Percentiles rank a stretch among this genome's conserved stretches.
Evolutionary conservation across 37 sponge, comb jelly and placozoan species (phyloP).

Genomic region (Amphimedon queenslandica): DNA sequence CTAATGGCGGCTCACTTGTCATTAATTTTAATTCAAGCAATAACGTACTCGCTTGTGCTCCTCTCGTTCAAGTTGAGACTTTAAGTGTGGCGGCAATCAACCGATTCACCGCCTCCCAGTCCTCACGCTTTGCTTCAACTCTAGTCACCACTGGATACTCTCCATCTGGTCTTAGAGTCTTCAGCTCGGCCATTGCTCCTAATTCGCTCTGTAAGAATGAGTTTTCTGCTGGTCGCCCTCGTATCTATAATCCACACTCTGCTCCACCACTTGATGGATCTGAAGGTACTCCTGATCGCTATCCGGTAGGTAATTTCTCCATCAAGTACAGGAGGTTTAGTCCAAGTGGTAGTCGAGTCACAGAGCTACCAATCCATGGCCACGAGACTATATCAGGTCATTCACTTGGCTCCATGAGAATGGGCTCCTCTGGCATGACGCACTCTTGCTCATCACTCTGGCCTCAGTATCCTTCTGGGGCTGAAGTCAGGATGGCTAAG

Average conservation of each 20-base stretch:
- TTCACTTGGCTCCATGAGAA: background rate
- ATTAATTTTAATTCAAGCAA: background rate
- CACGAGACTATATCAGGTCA: background rate
- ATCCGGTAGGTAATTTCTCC: conserved; percentile 15
- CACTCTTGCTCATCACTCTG: background rate
- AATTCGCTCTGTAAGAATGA: background rate
- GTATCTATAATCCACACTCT: conserved; percentile 3
- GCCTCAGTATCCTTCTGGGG: conserved; percentile 6
- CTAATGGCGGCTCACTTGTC: conserved; percentile 1
- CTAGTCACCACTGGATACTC: background rate
- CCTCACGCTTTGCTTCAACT: conserved; percentile 30
- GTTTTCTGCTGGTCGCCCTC: background rate
- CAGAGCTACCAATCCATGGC: conserved; percentile 51
- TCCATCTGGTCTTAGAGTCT: background rate
- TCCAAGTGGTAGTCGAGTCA: background rate
- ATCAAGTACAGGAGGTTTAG: background rate
- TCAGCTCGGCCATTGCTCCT: background rate
- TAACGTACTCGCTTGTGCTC: conserved; percentile 47
- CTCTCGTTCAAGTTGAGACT: conserved; percentile 30
- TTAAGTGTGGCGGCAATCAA: background rate
- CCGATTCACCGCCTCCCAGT: conserved; percentile 23
- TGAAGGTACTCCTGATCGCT: conserved; percentile 27
- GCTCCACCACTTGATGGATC: background rate
- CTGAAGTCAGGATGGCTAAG: conserved; percentile 21
- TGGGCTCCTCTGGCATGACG: background rate